Evolutionary conservation across 2,797 vertebrate genomes (phyloP).

Genomic region (Setipinna tenuifilis): DNA sequence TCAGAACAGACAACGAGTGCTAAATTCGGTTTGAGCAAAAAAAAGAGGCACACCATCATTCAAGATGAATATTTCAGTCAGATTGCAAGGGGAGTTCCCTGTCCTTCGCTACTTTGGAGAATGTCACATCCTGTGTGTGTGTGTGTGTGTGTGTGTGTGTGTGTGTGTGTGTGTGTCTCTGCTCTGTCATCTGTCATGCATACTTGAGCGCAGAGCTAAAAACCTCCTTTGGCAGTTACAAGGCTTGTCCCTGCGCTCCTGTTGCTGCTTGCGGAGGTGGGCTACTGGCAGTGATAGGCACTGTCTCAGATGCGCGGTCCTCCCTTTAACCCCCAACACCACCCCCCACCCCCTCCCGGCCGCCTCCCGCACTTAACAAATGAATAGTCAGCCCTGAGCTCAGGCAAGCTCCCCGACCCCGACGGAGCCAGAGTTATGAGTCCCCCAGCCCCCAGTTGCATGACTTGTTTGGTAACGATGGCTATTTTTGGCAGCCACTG

Average conservation of each 20-base stretch:
- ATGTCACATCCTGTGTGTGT: background rate
- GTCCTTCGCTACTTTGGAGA: background rate
- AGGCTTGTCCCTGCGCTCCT: background rate
- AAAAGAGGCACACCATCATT: background rate
- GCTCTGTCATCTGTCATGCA: background rate
- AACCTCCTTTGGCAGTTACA: background rate
- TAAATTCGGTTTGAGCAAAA: background rate
- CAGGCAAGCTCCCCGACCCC: constrained; percentile 45
- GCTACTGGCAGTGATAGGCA: background rate
- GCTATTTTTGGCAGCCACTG: constrained; percentile 69
- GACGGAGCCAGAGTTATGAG: constrained; percentile 61
- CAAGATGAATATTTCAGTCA: constrained; percentile 1
- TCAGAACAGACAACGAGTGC: background rate
- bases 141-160: background rate
- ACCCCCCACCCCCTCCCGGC: background rate
- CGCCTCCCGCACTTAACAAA: constrained; percentile 42
- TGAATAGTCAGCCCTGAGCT: background rate
- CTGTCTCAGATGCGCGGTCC: background rate
- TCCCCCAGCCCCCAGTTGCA: constrained; percentile 56
- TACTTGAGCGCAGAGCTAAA: background rate
- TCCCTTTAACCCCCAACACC: background rate
- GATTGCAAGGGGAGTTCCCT: background rate
- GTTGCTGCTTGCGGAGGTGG: background rate
- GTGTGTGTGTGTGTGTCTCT: too few species aligned
- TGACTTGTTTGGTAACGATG: constrained; percentile 65